Evolutionary conservation across 2,797 vertebrate species (phyloP), one percentile per base, ranked within the genome.

Genomic region (Mormyrops boulengeri): DNA sequence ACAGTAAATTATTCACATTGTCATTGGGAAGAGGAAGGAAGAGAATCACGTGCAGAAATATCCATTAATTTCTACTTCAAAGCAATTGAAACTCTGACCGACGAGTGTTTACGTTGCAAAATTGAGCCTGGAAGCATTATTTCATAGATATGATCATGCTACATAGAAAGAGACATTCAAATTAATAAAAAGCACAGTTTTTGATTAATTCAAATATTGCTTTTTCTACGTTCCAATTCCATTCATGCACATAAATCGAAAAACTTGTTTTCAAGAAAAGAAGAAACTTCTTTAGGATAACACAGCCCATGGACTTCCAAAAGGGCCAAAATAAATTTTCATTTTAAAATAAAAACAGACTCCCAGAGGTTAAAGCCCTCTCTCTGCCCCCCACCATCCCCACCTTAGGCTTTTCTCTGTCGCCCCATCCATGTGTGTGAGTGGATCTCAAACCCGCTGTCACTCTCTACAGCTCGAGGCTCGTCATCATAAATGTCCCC

Each of bases 21-120:
- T 87, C 80, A 88, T 88, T 38, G 53, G 19, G 14, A 62, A 50
- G 11, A 53, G 34, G 26, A 66, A 41, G n/a, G 38, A 53, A 73
- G 88, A 88, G 30, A 88, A 34, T 53, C 34, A 55, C 47, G 60
- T 53, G 52, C n/a, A 90, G 85, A 89, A 87, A 89, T 60, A 88
- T 87, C 82, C 85, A 62, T 84, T 89, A 4, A 66, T 77, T 90
- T 87, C 60, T 88, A 89, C 90, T 89, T 90, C 88, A 92, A 92
- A 92, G 88, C 52, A 89, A 87, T 88, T 87, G 19, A 87, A 90
- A 85, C 77, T 85, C 60, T 73, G 17, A 52, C 19, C 14, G 60
- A 86, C 26, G 34, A 62, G 41, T 80, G 77, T 86, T 91, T 89
- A 91, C 85, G 86, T 91, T 87, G 77, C 66, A 88, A 53, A 57